phyloP scores from a whole-genome alignment of 2,888 invertebrate genomes.

The Nomada fabriciana region DNA sequence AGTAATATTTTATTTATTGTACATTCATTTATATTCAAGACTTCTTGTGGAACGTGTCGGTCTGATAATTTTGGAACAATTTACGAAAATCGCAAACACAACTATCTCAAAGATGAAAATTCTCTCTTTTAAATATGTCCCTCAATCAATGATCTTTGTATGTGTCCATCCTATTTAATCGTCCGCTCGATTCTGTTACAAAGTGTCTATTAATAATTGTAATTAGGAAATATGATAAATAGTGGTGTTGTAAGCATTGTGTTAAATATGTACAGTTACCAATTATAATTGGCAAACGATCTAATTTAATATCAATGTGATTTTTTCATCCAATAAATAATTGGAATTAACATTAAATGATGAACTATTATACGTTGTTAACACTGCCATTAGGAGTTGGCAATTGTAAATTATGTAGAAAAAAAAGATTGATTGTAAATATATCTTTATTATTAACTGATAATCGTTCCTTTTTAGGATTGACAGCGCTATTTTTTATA shows the following conservation, averaged over 20 bases:
- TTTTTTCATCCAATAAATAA: slow-evolving; percentile 70
- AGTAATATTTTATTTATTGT: slow-evolving; percentile 70
- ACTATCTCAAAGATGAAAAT: slow-evolving; percentile 56
- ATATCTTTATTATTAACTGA: slow-evolving; percentile 84
- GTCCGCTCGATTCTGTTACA: slow-evolving; percentile 81
- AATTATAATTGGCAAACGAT: slow-evolving; percentile 81
- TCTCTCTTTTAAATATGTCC: slow-evolving; percentile 61
- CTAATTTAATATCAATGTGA: slow-evolving; percentile 79
- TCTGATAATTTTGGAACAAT: slow-evolving; percentile 79
- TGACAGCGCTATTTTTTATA: slow-evolving; percentile 66
- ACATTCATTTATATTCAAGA: slow-evolving; percentile 52
- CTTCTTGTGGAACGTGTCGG: slow-evolving; percentile 72
- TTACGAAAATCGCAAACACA: slow-evolving; percentile 60
- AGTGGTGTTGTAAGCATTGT: slow-evolving; percentile 82
- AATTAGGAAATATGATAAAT: slow-evolving; percentile 80
- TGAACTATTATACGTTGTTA: slow-evolving; percentile 79
- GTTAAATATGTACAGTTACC: slow-evolving; percentile 84
- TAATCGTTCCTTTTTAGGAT: slow-evolving; percentile 75
- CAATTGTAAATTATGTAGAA: slow-evolving; percentile 84
- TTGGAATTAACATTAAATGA: slow-evolving; percentile 72
- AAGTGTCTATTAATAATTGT: slow-evolving; percentile 80
- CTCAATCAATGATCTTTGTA: slow-evolving; percentile 77
- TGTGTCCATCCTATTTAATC: slow-evolving; percentile 81
- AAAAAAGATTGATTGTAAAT: slow-evolving; percentile 82
- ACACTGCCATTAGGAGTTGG: slow-evolving; percentile 82